A percentile compares a stretch with the other conserved stretches of the same genome.
These are phyloP conservation scores for Odontomachus brunneus DNA, from an alignment of 1,140 invertebrate genomes.

Conservation along the genomic window DNA sequence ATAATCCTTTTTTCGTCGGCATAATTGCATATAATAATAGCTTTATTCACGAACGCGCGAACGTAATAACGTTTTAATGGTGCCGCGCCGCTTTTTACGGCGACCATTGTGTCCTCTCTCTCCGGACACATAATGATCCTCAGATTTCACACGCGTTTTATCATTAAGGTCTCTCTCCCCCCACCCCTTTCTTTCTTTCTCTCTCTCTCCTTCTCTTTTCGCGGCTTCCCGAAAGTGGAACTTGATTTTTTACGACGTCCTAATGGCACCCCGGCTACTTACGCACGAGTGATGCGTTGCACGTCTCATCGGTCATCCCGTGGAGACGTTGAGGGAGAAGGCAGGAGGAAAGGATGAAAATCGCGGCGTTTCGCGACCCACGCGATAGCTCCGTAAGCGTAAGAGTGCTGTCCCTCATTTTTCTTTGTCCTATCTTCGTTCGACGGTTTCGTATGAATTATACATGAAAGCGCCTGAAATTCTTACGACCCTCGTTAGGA, in stretches of 20 bases:
- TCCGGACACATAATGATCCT: conserved; percentile 56
- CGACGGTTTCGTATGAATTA: background rate
- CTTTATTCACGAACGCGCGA: conserved; percentile 67
- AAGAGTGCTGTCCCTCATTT: background rate
- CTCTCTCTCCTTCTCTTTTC: background rate
- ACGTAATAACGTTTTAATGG: conserved; percentile 73
- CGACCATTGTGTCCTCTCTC: conserved; percentile 41
- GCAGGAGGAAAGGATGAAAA: background rate
- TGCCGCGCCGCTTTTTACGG: conserved; percentile 57
- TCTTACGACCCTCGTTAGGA: conserved; percentile 34
- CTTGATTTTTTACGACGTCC: conserved; percentile 18
- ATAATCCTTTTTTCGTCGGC: conserved; percentile 58
- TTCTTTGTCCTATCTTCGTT: background rate
- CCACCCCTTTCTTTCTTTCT: background rate
- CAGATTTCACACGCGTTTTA: conserved; percentile 63
- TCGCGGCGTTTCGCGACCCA: background rate
- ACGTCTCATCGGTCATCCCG: conserved; percentile 17
- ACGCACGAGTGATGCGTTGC: background rate
- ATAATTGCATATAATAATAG: conserved; percentile 73
- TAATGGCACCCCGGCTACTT: background rate
- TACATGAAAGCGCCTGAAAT: conserved; percentile 36
- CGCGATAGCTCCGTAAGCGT: background rate
- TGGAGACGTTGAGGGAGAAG: background rate
- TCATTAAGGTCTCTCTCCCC: conserved; percentile 47
- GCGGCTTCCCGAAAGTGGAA: conserved; percentile 42